Evolutionary conservation across 53 echinoderm and acorn worm species (phyloP), one percentile per base, ranked within the genome.

Genomic region (Hippasteria phrygiana): DNA sequence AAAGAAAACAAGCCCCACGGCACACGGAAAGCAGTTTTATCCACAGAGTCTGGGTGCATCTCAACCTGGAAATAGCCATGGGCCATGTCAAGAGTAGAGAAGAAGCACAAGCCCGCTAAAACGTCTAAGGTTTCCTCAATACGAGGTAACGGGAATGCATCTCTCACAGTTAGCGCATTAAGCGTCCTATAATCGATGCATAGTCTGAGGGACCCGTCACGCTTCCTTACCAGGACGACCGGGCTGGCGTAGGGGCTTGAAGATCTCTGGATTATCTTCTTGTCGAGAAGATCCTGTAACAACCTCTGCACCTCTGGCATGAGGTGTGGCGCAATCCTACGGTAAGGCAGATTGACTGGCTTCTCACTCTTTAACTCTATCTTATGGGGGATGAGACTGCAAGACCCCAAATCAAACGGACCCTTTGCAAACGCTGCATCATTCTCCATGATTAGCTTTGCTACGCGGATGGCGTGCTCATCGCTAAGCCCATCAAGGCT

Each of bases 1-100:
- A 90, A 92, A 63, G 92, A 90, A 47, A 88, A 96, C 75, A 96
- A 56, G 3, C 96, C 96, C 38, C 94, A 94, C 0, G 94, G 92
- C 2, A 88, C 87, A 5, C 90, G 56, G 38, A 95, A 91, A 18
- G 93, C 90, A 0, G 90, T 88, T 51, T 88, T 91, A 11, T 81
- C 46, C 0, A 51, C 4, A 1, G 88, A 89, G 55, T n/a, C n/a
- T n/a, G n/a, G n/a, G n/a, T n/a, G n/a, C n/a, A n/a, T n/a, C n/a
- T n/a, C n/a, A n/a, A n/a, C n/a, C n/a, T n/a, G n/a, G n/a, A n/a
- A n/a, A n/a, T n/a, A n/a, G n/a, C n/a, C n/a, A n/a, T n/a, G n/a
- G n/a, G n/a, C n/a, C n/a, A n/a, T n/a, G n/a, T n/a, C n/a, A n/a
- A n/a, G n/a, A n/a, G n/a, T n/a, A n/a, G n/a, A n/a, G n/a, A n/a